Evolutionary conservation across 1,140 invertebrate genomes (phyloP), one percentile per base, ranked within the genome.

Genomic region (Drosophila littoralis): DNA sequence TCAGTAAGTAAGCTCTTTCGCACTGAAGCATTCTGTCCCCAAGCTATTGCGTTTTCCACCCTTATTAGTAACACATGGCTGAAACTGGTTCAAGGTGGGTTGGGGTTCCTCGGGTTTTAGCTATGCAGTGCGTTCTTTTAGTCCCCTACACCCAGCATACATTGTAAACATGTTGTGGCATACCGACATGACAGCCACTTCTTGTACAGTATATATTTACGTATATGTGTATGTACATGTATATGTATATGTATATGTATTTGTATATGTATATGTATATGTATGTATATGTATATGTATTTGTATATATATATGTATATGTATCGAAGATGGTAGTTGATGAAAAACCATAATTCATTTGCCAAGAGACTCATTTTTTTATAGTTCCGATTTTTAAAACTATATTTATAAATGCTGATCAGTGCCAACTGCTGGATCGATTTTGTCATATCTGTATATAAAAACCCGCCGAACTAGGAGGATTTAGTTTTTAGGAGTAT

Each of bases 41-140:
- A 15, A 52, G 50, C 32, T 35, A 32, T 35, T n/a, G 35, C 7
- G 2, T 1, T 57, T 68, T 61, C 65, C 65, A 74, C 71, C 71
- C 71, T 61, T 74, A 61, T 68, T 13, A 22, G 33, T 69, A 72
- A 66, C 54, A 72, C 69, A 66, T 72, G 65, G 40, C 10, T 28
- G 3, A 36, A 68, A 60, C 35, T 73, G 50, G 71, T 55, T 60
- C 57, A 74, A 42, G 40, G 46, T 46, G 45, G 36, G 36, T 45
- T 65, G 45, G 32, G 38, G 63, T 9, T 43, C 6, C 10, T 42
- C 32, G 13, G 36, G 12, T 13, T 15, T 40, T 36, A n/a, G 9
- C n/a, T 13, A 36, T 45, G 13, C 13, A 15, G 35, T 13, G 17
- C 22, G 10, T 15, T 13, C 3, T 28, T 52, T 36, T n/a, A 9